phyloP scores from a whole-genome alignment of 2,113 vertebrate species.

The Martes martes region DNA sequence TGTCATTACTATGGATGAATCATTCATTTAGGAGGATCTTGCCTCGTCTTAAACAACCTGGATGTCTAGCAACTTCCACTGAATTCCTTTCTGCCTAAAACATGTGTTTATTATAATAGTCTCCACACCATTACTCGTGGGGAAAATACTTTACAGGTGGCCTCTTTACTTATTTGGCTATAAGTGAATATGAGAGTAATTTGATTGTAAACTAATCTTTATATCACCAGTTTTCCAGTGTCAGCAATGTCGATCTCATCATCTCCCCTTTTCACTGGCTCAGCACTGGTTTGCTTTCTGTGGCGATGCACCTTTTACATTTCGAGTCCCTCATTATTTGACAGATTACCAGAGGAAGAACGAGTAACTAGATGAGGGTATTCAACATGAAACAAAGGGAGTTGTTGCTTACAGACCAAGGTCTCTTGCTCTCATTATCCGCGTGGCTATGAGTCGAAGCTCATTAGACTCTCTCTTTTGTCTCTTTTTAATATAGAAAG shows the following conservation, averaged over 20 bases:
- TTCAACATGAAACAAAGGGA: slow-evolving; percentile 44
- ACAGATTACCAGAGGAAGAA: slow-evolving; percentile 46
- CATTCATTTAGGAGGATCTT: slow-evolving; percentile 77
- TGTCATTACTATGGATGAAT: slow-evolving; percentile 79
- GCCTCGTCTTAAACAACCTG: slow-evolving; percentile 72
- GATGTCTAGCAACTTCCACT: slow-evolving; percentile 54
- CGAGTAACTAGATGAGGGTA: slow-evolving; percentile 38
- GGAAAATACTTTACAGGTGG: slow-evolving; percentile 63
- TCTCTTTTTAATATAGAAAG: slow-evolving; percentile 53
- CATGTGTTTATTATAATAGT: slow-evolving; percentile 63
- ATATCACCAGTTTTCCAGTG: slow-evolving; percentile 35
- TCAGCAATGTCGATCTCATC: slow-evolving; percentile 64
- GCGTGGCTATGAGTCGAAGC: slow-evolving; percentile 15
- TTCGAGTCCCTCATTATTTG: slow-evolving; percentile 38
- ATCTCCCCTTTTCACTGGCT: slow-evolving; percentile 56
- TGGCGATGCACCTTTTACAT: slow-evolving; percentile 32
- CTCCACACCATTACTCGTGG: slow-evolving; percentile 25
- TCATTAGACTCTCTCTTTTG: slow-evolving; percentile 42
- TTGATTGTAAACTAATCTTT: slow-evolving; percentile 72
- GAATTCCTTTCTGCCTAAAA: slow-evolving; percentile 39
- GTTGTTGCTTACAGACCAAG: slow-evolving; percentile 29
- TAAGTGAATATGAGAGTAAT: slow-evolving; percentile 69
- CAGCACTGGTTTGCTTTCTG: neutral
- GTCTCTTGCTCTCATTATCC: slow-evolving; percentile 57
- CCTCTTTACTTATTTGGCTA: slow-evolving; percentile 68